These are phyloP conservation scores for Amblyjoppa fuscipennis DNA, from an alignment of 2,888 invertebrate species.

Conservation along the genomic window DNA sequence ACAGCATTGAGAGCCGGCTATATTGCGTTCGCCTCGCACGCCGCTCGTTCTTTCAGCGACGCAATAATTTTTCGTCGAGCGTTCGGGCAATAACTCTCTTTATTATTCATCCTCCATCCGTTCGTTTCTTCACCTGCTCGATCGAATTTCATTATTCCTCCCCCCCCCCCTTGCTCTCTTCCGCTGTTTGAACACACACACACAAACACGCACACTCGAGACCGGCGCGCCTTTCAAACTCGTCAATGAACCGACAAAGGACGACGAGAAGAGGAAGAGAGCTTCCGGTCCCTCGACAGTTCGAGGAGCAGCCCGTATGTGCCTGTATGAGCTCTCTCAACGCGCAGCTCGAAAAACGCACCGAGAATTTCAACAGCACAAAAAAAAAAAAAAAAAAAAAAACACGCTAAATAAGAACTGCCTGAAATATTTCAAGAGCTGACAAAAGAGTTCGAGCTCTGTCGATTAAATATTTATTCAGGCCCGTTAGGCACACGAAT, in stretches of 20 bases:
- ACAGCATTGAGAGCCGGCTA: neutral
- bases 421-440: neutral
- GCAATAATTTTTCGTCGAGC: neutral
- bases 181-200: constrained; percentile 13
- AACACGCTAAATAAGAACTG: neutral
- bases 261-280: constrained; percentile 28
- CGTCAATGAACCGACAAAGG: constrained; percentile 55
- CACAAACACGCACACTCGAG: constrained; percentile 7
- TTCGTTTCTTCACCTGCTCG: constrained; percentile 22
- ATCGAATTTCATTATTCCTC: constrained; percentile 23
- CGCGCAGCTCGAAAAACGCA: neutral
- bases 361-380: neutral
- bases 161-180: neutral
- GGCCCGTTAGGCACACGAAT: neutral
- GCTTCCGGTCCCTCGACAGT: constrained; percentile 45
- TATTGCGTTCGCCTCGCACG: neutral
- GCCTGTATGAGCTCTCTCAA: neutral
- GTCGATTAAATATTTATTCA: constrained; percentile 28
- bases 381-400: neutral
- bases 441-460: neutral
- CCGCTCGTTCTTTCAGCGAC: neutral
- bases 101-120: neutral
- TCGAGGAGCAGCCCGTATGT: neutral
- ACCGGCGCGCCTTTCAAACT: constrained; percentile 37
- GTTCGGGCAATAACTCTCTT: neutral